Base-by-base conservation (phyloP, 37 sponge, comb jelly and placozoan genomes). In the Chondrosia reniformis region DNA sequence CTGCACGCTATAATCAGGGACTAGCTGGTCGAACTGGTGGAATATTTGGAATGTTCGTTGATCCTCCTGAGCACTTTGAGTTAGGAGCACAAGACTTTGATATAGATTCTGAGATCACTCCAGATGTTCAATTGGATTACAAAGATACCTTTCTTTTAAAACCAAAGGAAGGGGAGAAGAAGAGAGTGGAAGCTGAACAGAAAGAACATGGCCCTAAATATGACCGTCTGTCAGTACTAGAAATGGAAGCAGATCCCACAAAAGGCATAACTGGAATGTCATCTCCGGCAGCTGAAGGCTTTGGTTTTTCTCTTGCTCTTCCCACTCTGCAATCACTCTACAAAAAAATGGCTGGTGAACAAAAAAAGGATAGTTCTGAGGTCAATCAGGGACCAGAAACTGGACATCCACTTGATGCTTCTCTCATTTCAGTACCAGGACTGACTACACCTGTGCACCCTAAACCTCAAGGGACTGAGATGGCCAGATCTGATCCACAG, bases 1-100 rank as follows among this genome's bases (percentile, higher is more conserved):
- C 41, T 24, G 36, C 15, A 31, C 41, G 72, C 19, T n/a, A 13
- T 24, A 69, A 44, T 39, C 4, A 5, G 61, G 61, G 61, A 7
- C 27, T 56, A 28, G 58, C 58, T 6, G 72, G 72, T 1, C 24
- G 44, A 19, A 39, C 43, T 6, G n/a, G n/a, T n/a, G n/a, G n/a
- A n/a, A 36, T 69, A 10, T 43, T 69, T 41, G 72, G 72, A 1
- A 69, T 69, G 24, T 79, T 88, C 28, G 32, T 67, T 42, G 41
- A 90, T 17, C 86, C 87, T 43, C 83, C 87, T 0, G 87, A 85
- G n/a, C 71, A 79, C 62, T 85, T 86, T 80, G 87, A 90, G 34
- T 38, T 90, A 30, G 41, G 31, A 17, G 83, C 83, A 0, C 71
- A 89, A 22, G 90, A 90, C 43, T 82, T 90, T 80, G 91, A 90